These are phyloP conservation scores for Autographa pulchrina DNA, from an alignment of 2,888 invertebrate species.

Conservation along the genomic window DNA sequence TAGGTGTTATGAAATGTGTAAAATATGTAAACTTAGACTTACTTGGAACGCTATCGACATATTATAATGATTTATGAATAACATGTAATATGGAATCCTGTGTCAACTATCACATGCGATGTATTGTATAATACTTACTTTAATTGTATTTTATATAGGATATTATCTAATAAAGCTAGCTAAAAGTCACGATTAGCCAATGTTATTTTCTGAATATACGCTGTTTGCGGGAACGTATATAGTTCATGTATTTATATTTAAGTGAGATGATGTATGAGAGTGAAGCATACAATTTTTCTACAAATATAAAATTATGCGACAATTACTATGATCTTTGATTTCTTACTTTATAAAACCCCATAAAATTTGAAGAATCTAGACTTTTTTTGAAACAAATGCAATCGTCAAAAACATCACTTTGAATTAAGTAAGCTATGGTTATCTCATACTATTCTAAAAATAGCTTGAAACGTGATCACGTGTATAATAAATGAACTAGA, in stretches of 20 bases:
- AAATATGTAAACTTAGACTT: conserved; percentile 82
- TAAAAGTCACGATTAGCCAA: conserved; percentile 87
- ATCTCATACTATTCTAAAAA: not conserved
- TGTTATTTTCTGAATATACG: conserved; percentile 88
- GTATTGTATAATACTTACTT: conserved; percentile 83
- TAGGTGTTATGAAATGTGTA: conserved; percentile 78
- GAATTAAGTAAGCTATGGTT: not conserved
- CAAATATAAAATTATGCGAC: conserved; percentile 88
- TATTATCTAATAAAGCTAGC: conserved; percentile 82
- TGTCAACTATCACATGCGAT: conserved; percentile 72
- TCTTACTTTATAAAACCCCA: conserved; percentile 12
- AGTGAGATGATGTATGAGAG: conserved; percentile 83
- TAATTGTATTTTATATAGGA: conserved; percentile 81
- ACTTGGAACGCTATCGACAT: conserved; percentile 68
- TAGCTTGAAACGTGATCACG: conserved; percentile 5
- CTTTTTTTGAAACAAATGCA: too few relatives aligned
- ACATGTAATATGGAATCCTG: conserved; percentile 70
- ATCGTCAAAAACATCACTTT: too few relatives aligned
- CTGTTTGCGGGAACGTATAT: conserved; percentile 81
- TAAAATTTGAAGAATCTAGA: too few relatives aligned
- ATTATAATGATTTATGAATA: conserved; percentile 68
- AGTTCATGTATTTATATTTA: conserved; percentile 87
- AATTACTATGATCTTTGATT: conserved; percentile 68
- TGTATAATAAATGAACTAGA: conserved; percentile 24
- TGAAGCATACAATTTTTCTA: conserved; percentile 87